Evolutionary conservation across 2,797 vertebrate genomes (phyloP).

Genomic region (Stomatorhinus walkeri): DNA sequence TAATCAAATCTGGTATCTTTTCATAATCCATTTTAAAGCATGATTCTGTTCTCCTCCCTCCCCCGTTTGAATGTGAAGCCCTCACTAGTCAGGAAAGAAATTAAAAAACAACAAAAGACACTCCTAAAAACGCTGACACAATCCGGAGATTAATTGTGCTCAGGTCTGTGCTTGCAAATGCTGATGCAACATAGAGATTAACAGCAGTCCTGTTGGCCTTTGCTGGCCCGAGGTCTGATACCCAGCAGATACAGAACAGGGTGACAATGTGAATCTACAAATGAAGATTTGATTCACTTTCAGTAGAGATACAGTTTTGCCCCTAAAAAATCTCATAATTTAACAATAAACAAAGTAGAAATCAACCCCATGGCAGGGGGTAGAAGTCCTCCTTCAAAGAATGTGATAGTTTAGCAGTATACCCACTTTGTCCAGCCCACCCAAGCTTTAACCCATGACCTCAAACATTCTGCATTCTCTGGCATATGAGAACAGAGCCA

Average conservation of each 20-base stretch:
- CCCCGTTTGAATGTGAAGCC: not conserved
- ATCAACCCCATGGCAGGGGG: not conserved
- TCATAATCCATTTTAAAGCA: not conserved
- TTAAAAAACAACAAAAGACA: not conserved
- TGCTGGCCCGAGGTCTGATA: not conserved
- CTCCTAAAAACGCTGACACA: not conserved
- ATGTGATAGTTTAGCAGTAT: not conserved
- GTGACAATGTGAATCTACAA: not conserved
- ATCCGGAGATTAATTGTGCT: not conserved
- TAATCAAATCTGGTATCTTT: conserved; percentile 3
- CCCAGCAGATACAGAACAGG: not conserved
- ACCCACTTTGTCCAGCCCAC: not conserved
- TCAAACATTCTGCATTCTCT: not conserved
- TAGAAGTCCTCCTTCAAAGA: not conserved
- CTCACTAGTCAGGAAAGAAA: not conserved
- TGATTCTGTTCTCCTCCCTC: conserved; percentile 19
- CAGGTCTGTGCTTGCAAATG: not conserved
- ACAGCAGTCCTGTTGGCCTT: not conserved
- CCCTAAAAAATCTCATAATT: conserved; percentile 13
- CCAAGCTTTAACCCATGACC: not conserved
- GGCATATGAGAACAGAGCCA: not conserved
- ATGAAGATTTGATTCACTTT: not conserved
- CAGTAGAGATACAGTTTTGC: not conserved
- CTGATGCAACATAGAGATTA: conserved; percentile 10
- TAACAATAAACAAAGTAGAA: not conserved